Conservation (phyloP, 2,113 vertebrate species). For the Psettodes erumei region DNA sequence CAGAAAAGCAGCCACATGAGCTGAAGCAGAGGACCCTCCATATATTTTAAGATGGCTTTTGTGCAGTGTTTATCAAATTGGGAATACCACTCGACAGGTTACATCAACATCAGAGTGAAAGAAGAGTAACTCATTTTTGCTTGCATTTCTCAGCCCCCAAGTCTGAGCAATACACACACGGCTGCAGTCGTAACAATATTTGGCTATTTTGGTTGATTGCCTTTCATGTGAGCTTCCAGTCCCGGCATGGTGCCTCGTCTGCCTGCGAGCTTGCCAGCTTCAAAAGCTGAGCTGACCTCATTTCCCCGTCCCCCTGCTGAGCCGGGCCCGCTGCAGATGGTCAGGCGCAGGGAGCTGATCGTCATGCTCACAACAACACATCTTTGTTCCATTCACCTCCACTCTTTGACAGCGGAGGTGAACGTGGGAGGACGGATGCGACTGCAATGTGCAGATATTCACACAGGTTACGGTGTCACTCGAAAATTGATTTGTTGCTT, state of each 20-base stretch:
- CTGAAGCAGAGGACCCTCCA: background rate
- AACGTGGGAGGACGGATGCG: background rate
- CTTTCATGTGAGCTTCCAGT: conserved; percentile 70
- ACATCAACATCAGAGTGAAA: conserved; percentile 14
- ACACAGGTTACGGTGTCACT: background rate
- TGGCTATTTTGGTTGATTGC: conserved; percentile 68
- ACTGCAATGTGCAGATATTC: background rate
- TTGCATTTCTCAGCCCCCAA: conserved; percentile 44
- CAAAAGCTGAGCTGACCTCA: conserved; percentile 78
- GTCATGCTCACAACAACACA: conserved; percentile 63
- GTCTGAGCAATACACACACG: conserved; percentile 32
- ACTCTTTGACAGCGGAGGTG: conserved; percentile 42
- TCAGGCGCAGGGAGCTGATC: conserved; percentile 65
- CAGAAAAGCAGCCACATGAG: background rate
- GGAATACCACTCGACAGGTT: conserved; percentile 16
- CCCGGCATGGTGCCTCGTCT: conserved; percentile 68
- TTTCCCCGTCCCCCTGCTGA: conserved; percentile 73
- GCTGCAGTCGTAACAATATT: conserved; percentile 57
- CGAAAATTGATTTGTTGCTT: background rate
- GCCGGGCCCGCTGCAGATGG: conserved; percentile 72
- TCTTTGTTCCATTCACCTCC: conserved; percentile 76
- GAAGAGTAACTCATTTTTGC: conserved; percentile 35
- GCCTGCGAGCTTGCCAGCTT: conserved; percentile 73
- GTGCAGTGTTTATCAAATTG: background rate
- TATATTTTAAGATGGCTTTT: background rate